phyloP scores from a whole-genome alignment of 2,888 invertebrate genomes.

The Tetranychus truncatus region DNA sequence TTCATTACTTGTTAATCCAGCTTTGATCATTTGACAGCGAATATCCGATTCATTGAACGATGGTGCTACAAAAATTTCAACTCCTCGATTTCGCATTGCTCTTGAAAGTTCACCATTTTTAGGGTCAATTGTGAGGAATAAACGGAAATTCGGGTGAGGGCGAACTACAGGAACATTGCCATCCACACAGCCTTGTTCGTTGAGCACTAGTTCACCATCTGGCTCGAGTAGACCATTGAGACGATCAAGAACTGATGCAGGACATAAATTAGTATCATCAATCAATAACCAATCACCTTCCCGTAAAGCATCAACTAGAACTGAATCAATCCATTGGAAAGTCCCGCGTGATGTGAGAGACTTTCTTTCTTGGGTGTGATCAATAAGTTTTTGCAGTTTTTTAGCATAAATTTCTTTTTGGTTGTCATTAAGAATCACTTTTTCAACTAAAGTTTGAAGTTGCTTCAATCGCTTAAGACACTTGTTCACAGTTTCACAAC shows the following conservation, averaged over 20 bases:
- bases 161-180: constrained; percentile 52
- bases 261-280: constrained; percentile 82
- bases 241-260: constrained; percentile 86
- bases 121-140: constrained; percentile 87
- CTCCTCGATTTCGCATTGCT: constrained; percentile 93
- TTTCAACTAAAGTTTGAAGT: neutral
- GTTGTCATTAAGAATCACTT: neutral
- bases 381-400: neutral
- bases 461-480: neutral
- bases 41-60: constrained; percentile 1
- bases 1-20: neutral
- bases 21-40: neutral
- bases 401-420: neutral
- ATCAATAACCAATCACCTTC: constrained; percentile 65
- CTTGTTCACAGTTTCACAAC: neutral
- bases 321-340: constrained; percentile 80
- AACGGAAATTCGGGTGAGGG: constrained; percentile 73
- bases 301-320: constrained; percentile 61
- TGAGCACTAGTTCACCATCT: constrained; percentile 65
- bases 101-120: constrained; percentile 85
- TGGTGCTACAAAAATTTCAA: constrained; percentile 50
- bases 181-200: constrained; percentile 65
- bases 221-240: constrained; percentile 87
- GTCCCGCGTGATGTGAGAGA: constrained; percentile 40
- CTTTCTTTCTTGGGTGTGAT: neutral